Evolutionary conservation across 2,797 vertebrate genomes (phyloP).

Genomic region (Orestias chungarensis): DNA sequence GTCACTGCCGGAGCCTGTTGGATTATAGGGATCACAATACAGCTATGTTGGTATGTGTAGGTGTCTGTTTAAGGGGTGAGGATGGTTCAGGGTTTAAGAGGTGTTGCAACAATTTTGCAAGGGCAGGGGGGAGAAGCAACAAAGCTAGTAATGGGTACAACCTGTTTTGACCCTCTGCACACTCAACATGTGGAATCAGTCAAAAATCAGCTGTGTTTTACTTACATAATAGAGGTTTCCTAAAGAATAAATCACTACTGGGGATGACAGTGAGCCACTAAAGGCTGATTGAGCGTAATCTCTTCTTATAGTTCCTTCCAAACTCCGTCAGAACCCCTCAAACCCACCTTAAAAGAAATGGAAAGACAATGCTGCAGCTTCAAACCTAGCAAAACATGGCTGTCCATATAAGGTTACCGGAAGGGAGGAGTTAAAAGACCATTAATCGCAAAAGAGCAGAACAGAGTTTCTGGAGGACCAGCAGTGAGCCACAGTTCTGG

Average conservation of each 20-base stretch:
- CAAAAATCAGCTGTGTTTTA: slow-evolving; percentile 34
- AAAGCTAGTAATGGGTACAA: slow-evolving; percentile 47
- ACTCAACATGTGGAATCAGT: slow-evolving; percentile 28
- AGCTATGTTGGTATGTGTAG: slow-evolving; percentile 65
- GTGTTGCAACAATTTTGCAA: not conserved
- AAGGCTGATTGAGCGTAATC: not conserved
- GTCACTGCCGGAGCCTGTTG: slow-evolving; percentile 74
- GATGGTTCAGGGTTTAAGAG: slow-evolving; percentile 11
- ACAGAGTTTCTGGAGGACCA: not conserved
- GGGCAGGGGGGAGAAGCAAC: not conserved
- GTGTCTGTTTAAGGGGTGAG: slow-evolving; percentile 64
- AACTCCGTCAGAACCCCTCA: not conserved
- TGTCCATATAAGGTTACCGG: too few relatives aligned
- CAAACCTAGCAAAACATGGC: not conserved
- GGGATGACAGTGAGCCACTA: slow-evolving; percentile 8
- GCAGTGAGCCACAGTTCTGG: not conserved
- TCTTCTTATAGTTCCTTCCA: not conserved
- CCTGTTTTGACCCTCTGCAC: slow-evolving; percentile 26
- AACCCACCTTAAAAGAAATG: not conserved
- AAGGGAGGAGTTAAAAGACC: not conserved
- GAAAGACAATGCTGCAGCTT: not conserved
- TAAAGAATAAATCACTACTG: slow-evolving; percentile 10
- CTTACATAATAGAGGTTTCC: slow-evolving; percentile 35
- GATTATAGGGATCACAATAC: slow-evolving; percentile 75
- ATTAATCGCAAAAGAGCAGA: not conserved